Conservation (phyloP, 2,113 vertebrate species). For the Gymnobelideus leadbeateri region DNA sequence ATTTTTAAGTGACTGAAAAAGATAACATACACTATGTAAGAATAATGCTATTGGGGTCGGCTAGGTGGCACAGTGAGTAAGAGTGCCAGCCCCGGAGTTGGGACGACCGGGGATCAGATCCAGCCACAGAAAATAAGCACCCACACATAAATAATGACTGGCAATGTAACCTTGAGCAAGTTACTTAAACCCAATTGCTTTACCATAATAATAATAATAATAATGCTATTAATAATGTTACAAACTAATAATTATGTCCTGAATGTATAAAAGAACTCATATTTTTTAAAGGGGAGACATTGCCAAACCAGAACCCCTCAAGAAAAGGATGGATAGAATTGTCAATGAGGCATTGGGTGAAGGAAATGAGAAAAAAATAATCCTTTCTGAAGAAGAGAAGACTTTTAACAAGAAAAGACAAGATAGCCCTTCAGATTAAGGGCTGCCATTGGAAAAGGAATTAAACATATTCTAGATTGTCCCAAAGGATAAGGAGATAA, state of each 20-base stretch:
- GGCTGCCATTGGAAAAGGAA: neutral
- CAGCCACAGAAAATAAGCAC: too few relatives aligned
- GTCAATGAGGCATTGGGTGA: neutral
- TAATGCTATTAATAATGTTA: neutral
- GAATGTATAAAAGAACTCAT: neutral
- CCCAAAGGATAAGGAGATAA: neutral
- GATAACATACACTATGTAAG: neutral
- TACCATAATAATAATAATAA: too few relatives aligned
- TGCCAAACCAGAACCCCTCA: slow-evolving; percentile 8
- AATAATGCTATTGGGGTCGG: too few relatives aligned
- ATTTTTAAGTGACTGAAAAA: neutral
- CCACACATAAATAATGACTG: too few relatives aligned
- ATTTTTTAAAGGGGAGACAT: slow-evolving; percentile 44
- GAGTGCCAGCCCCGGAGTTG: too few relatives aligned
- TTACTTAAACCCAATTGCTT: too few relatives aligned
- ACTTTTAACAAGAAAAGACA: neutral
- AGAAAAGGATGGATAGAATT: slow-evolving; percentile 17
- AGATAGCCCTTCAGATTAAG: neutral
- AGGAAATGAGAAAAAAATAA: neutral
- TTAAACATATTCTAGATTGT: slow-evolving; percentile 12
- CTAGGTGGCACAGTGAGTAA: too few relatives aligned
- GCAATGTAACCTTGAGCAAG: too few relatives aligned
- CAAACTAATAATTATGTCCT: neutral
- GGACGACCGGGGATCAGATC: too few relatives aligned
- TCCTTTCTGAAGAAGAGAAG: neutral